Evolutionary conservation across 1,140 invertebrate genomes (phyloP).

Genomic region (Riptortus pedestris): DNA sequence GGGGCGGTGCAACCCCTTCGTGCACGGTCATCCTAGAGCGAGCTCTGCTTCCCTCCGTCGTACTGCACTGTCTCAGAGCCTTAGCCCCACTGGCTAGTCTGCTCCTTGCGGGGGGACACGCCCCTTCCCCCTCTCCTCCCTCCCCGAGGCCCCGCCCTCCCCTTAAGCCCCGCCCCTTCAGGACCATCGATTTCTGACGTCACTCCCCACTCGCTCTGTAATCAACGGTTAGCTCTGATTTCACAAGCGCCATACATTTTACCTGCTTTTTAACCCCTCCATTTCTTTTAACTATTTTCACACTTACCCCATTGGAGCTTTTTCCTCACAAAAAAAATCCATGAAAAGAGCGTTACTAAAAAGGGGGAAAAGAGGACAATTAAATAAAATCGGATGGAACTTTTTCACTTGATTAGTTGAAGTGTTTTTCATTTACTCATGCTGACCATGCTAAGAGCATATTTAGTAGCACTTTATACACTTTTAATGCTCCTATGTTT

Average conservation of each 20-base stretch:
- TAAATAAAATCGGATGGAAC: no score
- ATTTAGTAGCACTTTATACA: no score
- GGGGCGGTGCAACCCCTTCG: conserved; percentile 30
- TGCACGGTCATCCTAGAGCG: conserved; percentile 31
- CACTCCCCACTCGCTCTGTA: background rate
- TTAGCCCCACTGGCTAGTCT: background rate
- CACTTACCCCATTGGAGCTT: background rate
- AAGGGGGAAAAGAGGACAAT: no score
- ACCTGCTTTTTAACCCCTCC: conserved; percentile 13
- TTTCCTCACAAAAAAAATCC: background rate
- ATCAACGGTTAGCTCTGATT: conserved; percentile 20
- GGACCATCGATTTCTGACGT: background rate
- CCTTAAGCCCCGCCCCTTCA: background rate
- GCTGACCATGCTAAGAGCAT: no score
- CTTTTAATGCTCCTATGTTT: no score
- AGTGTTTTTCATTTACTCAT: no score
- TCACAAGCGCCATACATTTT: conserved; percentile 7
- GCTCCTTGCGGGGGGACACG: no score
- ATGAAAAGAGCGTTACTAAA: no score
- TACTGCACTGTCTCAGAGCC: background rate
- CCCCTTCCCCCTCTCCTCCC: background rate
- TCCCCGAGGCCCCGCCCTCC: background rate
- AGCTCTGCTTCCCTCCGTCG: conserved; percentile 12
- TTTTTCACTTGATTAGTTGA: no score
- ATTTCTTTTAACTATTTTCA: conserved; percentile 9